Evolutionary conservation across 2,888 invertebrate genomes (phyloP).

Genomic region (Eupithecia abbreviata): DNA sequence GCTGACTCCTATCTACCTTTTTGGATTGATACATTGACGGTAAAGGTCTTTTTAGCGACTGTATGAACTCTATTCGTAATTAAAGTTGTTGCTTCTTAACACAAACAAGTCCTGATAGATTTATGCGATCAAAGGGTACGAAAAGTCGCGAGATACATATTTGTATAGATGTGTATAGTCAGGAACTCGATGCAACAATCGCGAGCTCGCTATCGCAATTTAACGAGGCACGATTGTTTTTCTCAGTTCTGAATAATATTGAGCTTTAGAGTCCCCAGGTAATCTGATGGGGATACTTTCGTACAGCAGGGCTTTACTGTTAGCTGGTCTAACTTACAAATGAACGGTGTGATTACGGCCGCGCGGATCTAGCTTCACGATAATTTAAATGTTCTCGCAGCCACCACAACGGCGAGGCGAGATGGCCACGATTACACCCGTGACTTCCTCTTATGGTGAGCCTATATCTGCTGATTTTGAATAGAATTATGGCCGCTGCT

Average conservation of each 20-base stretch:
- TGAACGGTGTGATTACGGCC: conserved; percentile 81
- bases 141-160: conserved; percentile 47
- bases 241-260: conserved; percentile 83
- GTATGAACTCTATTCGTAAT: conserved; percentile 64
- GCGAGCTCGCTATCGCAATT: conserved; percentile 74
- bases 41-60: conserved; percentile 67
- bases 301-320: conserved; percentile 72
- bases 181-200: conserved; percentile 71
- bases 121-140: conserved; percentile 45
- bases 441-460: conserved; percentile 76
- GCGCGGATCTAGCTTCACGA: conserved; percentile 78
- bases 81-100: conserved; percentile 56
- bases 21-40: conserved; percentile 76
- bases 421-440: conserved; percentile 75
- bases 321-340: conserved; percentile 77
- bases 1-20: conserved; percentile 65
- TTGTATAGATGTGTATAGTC: conserved; percentile 59
- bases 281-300: conserved; percentile 82
- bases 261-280: conserved; percentile 72
- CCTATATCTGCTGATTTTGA: conserved; percentile 72
- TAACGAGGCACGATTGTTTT: conserved; percentile 83
- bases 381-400: conserved; percentile 82
- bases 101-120: conserved; percentile 58
- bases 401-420: conserved; percentile 61
- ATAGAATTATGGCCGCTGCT: conserved; percentile 68